Evolutionary conservation across 2,797 vertebrate genomes (phyloP).

Genomic region (Cygnus olor): DNA sequence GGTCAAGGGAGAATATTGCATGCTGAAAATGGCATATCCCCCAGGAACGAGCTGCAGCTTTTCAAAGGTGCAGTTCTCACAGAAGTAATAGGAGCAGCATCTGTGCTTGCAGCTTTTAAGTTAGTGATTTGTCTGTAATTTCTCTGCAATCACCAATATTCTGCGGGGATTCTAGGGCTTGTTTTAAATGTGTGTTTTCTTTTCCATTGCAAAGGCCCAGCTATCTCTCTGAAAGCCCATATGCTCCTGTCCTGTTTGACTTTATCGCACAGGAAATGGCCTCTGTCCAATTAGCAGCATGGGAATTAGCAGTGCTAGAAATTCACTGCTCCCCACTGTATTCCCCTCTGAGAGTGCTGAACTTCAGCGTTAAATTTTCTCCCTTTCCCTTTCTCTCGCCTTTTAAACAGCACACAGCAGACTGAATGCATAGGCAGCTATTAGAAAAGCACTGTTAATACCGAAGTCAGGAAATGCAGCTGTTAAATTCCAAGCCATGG

Average conservation of each 20-base stretch:
- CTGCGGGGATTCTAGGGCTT: not conserved
- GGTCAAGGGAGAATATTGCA: not conserved
- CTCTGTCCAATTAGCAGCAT: conserved; percentile 68
- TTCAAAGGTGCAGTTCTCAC: conserved; percentile 5
- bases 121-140: conserved; percentile 18
- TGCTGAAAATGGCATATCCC: not conserved
- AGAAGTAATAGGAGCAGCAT: conserved; percentile 34
- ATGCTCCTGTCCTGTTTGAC: conserved; percentile 66
- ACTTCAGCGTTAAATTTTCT: conserved; percentile 28
- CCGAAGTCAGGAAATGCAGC: not conserved
- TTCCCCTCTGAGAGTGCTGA: conserved; percentile 40
- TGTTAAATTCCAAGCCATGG: not conserved
- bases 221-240: conserved; percentile 54
- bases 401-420: not conserved
- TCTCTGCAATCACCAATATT: conserved; percentile 40
- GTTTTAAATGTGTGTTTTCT: conserved; percentile 14
- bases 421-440: not conserved
- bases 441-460: not conserved
- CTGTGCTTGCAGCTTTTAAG: conserved; percentile 31
- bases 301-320: conserved; percentile 58
- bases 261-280: conserved; percentile 51
- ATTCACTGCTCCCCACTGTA: conserved; percentile 39
- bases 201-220: not conserved
- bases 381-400: not conserved
- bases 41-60: not conserved